Evolutionary conservation across 2,888 invertebrate genomes (phyloP), one percentile per base, ranked within the genome.

Genomic region (Tetanocera ferruginea): DNA sequence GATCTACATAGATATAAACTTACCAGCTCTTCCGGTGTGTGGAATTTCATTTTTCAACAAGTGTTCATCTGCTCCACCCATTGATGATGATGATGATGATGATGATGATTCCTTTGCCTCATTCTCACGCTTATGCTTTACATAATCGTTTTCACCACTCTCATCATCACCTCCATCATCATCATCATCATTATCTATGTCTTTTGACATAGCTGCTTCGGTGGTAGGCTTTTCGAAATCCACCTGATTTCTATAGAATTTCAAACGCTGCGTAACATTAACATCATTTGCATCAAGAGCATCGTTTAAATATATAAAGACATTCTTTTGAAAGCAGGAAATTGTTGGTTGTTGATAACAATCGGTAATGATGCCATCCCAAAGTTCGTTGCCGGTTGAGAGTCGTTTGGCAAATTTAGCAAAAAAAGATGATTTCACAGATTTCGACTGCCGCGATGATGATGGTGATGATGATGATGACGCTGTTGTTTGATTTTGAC

Each of bases 241-340:
- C 76, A 94, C 91, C 83, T 91, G 91, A 86, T 94, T 94, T 83
- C 91, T 93, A 80, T 91, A 93, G 85, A 95, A 93, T 70, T 91
- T 90, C 85, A 94, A 88, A 83, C 94, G 92, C 86, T 93, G 91
- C 78, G 93, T 92, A 23, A 95, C 91, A 82, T 93, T 93, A 23
- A 94, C 91, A 86, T 95, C 94, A 84, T 92, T 92, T 31, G 91
- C 90, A 62, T 92, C 92, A 73, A 96, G 90, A 34, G 93, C 93
- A 43, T 92, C 91, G 82, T 94, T 93, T 80, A 96, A 89, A 84
- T 94, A 96, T n/a, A 91, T 90, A 85, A 94, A 94, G 49, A 95
- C 93, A 85, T 94, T 95, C 84, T 93, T 94, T 85, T 95, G 94
- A 76, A 96, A 93, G 87, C 96, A 96, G 81, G 93, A 92, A 85